phyloP scores from a whole-genome alignment of 2,797 vertebrate species.

The Tadarida brasiliensis region DNA sequence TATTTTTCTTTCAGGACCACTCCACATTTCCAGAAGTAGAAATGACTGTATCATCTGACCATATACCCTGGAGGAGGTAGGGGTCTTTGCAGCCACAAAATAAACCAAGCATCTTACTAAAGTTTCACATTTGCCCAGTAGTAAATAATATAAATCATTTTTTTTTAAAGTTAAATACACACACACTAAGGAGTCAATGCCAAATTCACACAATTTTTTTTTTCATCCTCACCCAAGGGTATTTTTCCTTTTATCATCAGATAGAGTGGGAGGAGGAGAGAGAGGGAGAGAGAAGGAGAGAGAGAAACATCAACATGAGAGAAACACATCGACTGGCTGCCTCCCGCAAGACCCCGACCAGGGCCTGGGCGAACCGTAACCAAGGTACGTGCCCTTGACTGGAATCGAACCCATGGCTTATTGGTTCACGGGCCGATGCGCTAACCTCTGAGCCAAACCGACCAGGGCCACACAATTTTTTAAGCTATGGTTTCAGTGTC shows the following conservation, averaged over 20 bases:
- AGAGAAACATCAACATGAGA: too few relatives aligned
- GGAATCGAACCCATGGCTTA: too few relatives aligned
- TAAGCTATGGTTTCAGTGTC: neutral
- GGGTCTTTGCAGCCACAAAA: neutral
- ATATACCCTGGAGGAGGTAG: neutral
- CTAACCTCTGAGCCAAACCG: too few relatives aligned
- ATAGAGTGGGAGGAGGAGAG: too few relatives aligned
- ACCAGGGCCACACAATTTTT: neutral
- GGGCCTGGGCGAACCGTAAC: too few relatives aligned
- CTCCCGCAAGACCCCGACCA: too few relatives aligned
- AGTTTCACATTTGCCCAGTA: neutral
- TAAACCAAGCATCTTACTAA: neutral
- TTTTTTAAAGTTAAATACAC: neutral
- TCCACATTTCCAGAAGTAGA: neutral
- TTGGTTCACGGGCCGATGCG: too few relatives aligned
- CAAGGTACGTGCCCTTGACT: too few relatives aligned
- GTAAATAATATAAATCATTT: constrained; percentile 14
- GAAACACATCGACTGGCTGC: too few relatives aligned
- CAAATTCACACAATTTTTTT: neutral
- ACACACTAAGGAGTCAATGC: neutral
- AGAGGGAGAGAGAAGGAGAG: too few relatives aligned
- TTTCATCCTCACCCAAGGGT: too few relatives aligned
- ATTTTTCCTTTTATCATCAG: too few relatives aligned
- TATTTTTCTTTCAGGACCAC: neutral
- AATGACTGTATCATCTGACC: neutral